Conservation (phyloP, 2,797 vertebrate genomes). For the Sebastes alutus region DNA sequence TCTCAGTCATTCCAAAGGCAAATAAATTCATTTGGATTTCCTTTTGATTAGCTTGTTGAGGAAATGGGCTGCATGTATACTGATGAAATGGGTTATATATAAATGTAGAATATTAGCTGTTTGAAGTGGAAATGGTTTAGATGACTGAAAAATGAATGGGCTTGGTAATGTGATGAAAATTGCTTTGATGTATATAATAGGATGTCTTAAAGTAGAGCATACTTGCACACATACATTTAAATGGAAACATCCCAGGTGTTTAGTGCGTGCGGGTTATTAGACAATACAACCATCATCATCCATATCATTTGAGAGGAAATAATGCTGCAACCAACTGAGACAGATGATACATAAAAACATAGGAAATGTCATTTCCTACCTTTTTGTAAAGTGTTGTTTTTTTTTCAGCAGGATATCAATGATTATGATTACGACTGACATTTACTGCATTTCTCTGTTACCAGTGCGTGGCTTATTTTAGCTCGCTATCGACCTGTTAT, state of each 20-base stretch:
- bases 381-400: neutral
- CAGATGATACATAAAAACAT: conserved; percentile 10
- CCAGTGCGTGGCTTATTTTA: conserved; percentile 36
- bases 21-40: conserved; percentile 60
- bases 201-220: conserved; percentile 18
- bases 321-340: neutral
- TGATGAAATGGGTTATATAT: conserved; percentile 42
- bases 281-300: neutral
- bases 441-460: conserved; percentile 47
- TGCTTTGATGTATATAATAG: conserved; percentile 49
- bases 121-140: conserved; percentile 49
- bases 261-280: neutral
- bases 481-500: conserved; percentile 59
- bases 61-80: conserved; percentile 24
- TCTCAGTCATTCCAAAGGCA: conserved; percentile 36
- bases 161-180: conserved; percentile 37
- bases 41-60: conserved; percentile 54
- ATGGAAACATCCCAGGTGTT: neutral
- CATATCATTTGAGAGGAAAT: neutral
- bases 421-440: conserved; percentile 52
- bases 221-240: neutral
- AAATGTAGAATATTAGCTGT: conserved; percentile 48
- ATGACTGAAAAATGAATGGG: conserved; percentile 44
- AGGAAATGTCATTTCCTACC: conserved; percentile 12
- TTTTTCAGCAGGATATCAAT: conserved; percentile 31